A percentile compares a stretch with the other conserved stretches of the same genome.
Conservation (phyloP, 23 tunicate species). For the Trididemnum nubilum region DNA sequence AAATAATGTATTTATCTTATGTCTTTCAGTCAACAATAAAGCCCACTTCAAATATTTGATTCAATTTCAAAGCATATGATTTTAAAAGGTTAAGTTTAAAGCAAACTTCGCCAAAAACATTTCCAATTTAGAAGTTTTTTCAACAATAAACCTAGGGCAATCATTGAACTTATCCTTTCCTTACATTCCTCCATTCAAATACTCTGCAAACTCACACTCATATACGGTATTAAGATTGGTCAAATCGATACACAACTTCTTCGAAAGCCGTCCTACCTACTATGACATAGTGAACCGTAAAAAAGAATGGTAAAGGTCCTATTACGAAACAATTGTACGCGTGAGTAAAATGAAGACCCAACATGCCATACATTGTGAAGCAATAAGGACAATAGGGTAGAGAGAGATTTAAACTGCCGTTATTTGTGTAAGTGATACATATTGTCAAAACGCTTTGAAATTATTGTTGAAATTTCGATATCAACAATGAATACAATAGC, state of each 20-base stretch:
- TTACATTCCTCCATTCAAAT: too few species aligned
- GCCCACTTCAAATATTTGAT: neutral
- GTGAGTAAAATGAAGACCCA: neutral
- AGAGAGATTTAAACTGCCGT: constrained; percentile 12
- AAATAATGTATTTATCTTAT: too few species aligned
- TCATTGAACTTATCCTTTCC: too few species aligned
- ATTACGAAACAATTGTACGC: neutral
- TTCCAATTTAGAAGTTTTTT: too few species aligned
- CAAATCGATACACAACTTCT: too few species aligned
- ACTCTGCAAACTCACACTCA: too few species aligned
- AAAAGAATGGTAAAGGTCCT: neutral
- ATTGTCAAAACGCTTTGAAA: neutral
- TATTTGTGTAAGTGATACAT: constrained; percentile 13
- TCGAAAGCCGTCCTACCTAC: too few species aligned
- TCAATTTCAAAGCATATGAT: too few species aligned
- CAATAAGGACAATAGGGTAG: neutral
- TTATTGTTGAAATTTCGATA: neutral
- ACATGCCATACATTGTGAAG: neutral
- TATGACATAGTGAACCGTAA: neutral
- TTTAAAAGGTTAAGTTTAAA: too few species aligned
- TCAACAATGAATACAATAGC: neutral
- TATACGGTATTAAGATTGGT: too few species aligned
- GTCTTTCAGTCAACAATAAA: neutral
- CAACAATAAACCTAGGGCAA: too few species aligned
- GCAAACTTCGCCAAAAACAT: too few species aligned